These are phyloP conservation scores for Poecilia picta DNA, from an alignment of 2,797 vertebrate species.

Conservation along the genomic window DNA sequence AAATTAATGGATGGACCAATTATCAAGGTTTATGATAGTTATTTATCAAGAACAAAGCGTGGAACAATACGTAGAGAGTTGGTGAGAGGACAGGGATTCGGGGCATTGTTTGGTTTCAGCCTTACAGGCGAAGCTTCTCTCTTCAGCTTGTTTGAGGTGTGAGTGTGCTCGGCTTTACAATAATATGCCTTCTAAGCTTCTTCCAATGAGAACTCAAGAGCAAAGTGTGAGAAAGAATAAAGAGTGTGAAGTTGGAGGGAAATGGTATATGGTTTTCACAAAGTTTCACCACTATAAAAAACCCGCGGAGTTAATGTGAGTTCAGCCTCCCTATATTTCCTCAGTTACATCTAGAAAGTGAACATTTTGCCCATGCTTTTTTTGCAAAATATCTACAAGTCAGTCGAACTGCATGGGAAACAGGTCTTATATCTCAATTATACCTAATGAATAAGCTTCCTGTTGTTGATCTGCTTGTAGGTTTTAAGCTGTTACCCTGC, in stretches of 20 bases:
- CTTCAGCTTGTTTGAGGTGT: constrained; percentile 24
- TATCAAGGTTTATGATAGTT: constrained; percentile 3
- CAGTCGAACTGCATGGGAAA: background rate
- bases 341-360: background rate
- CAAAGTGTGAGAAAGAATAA: background rate
- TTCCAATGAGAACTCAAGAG: background rate
- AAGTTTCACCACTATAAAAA: background rate
- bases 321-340: background rate
- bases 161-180: background rate
- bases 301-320: background rate
- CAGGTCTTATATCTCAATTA: background rate
- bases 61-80: constrained; percentile 28
- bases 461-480: background rate
- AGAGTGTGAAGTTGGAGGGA: background rate
- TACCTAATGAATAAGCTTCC: no score
- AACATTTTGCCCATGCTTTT: background rate
- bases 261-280: background rate
- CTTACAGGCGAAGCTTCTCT: constrained; percentile 28
- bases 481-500: background rate
- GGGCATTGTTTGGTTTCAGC: constrained; percentile 18
- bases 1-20: constrained; percentile 18
- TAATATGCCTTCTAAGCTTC: background rate
- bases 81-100: constrained; percentile 22
- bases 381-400: background rate
- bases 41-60: constrained; percentile 17